A percentile compares a stretch with the other conserved stretches of the same genome.
Conservation (phyloP, 1,140 invertebrate genomes). For the Calosoma granatense region DNA sequence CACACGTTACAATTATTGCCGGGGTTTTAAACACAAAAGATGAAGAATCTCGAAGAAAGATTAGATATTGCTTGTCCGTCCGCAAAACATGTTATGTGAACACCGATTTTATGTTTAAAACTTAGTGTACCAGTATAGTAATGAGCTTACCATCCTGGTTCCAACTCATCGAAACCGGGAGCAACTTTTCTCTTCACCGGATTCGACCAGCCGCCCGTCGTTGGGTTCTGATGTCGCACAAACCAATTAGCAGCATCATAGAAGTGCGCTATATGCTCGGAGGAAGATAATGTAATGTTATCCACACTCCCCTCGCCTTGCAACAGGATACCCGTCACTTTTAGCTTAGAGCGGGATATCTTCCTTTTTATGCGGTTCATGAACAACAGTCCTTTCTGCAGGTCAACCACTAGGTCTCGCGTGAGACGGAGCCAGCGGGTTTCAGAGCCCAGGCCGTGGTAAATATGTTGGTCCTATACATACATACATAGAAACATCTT, state of each 20-base stretch:
- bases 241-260: conserved; percentile 91
- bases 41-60: too few species aligned
- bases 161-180: conserved; percentile 63
- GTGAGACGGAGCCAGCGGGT: conserved; percentile 69
- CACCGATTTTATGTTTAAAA: too few species aligned
- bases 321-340: conserved; percentile 54
- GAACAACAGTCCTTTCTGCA: conserved; percentile 73
- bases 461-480: conserved; percentile 69
- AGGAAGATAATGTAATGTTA: conserved; percentile 73
- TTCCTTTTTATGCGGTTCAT: conserved; percentile 53
- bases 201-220: conserved; percentile 81
- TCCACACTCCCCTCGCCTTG: conserved; percentile 68
- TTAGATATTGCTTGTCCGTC: too few species aligned
- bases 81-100: too few species aligned
- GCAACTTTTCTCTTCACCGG: conserved; percentile 69
- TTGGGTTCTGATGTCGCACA: conserved; percentile 68
- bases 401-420: conserved; percentile 80
- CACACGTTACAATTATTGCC: neutral
- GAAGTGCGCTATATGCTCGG: conserved; percentile 81
- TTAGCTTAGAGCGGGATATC: conserved; percentile 65
- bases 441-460: conserved; percentile 70
- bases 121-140: too few species aligned
- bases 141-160: conserved; percentile 72
- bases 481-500: conserved; percentile 20
- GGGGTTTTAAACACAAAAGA: too few species aligned